Base-by-base conservation (phyloP, 1,140 invertebrate species). In the Trichonephila clavipes region DNA sequence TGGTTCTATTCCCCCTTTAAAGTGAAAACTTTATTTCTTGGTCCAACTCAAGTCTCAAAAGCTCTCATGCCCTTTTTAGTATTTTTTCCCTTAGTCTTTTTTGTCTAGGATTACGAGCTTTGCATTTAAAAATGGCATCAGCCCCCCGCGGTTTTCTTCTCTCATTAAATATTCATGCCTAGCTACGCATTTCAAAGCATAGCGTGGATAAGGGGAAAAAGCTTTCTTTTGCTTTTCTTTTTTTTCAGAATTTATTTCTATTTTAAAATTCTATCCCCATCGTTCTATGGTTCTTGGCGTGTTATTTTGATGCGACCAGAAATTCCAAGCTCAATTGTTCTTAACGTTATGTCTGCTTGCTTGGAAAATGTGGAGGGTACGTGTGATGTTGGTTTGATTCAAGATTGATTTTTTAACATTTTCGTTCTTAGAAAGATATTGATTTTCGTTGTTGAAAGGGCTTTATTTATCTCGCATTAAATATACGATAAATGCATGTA, bases 81-180 rank as follows among this genome's bases (percentile, higher is more conserved):
- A 5, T 69, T 61, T 34, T 77, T 24, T 58, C 24, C 12, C n/a
- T 59, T 69, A 58, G 28, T 89, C 24, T 61, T 77, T 89, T 61
- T 72, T 72, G 5, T 18, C 24, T 10, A 16, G 90, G 90, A 92
- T 92, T 92, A 85, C 81, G 59, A 62, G 61, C 81, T 92, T 85
- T 85, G 90, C 90, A 92, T 92, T 92, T 81, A 62, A 85, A 92
- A 58, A 81, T 85, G 90, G 90, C 58, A 51, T 44, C 40, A 64
- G 61, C 59, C 61, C 34, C 61, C 88, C 58, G 88, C n/a, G 88
- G 88, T 81, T 90, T 90, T 81, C 44, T 28, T 10, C 34, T 21
- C 61, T 92, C 90, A 92, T 92, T 85, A 92, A 92, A 92, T 92
- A 92, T 92, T 92, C 90, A 92, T 92, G 90, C 58, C 90, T n/a